Evolutionary conservation across 2,113 vertebrate species (phyloP), one percentile per base, ranked within the genome.

Genomic region (Ciconia boyciana): DNA sequence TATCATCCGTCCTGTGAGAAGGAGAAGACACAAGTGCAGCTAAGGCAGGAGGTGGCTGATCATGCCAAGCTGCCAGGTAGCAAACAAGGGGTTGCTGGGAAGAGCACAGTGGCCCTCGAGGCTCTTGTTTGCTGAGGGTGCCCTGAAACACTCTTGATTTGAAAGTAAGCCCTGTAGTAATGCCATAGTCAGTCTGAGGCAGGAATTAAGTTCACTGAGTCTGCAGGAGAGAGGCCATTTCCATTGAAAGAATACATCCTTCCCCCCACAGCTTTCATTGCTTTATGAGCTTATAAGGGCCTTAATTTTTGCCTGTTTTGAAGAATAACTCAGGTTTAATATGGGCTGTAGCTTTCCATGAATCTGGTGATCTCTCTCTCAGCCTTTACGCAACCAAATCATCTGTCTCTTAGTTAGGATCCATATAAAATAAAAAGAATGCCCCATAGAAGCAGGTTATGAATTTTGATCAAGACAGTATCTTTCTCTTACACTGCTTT

Each of bases 381-480:
- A 79, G 85, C 25, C 39, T 78, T 94, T 83, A 87, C 1, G 3
- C 28, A 76, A 75, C 74, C 15, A 84, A 90, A 89, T 86, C 8
- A 60, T 89, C 80, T 71, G 32, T 72, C 78, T 95, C 71, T 90
- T 71, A n/a, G 79, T 51, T 78, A 84, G 66, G 39, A 93, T 94
- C 92, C 92, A 94, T 91, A 78, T 34, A 34, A 91, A 87, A 83
- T 34, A 75, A 96, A 95, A 82, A 75, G n/a, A 95, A 92, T 90
- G 70, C 46, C 87, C 87, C 83, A 7, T 72, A 90, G 76, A 88
- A 94, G 49, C 62, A 60, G 44, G 64, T 93, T 93, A 89, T 96
- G 87, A 91, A 96, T 96, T 93, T 90, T 97, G 93, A 94, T 97
- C 89, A 94, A 87, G 82, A 58, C 31, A 91, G 51, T 77, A 78